Conservation (phyloP, 1,140 invertebrate genomes). For the Dreissena rostriformis region DNA sequence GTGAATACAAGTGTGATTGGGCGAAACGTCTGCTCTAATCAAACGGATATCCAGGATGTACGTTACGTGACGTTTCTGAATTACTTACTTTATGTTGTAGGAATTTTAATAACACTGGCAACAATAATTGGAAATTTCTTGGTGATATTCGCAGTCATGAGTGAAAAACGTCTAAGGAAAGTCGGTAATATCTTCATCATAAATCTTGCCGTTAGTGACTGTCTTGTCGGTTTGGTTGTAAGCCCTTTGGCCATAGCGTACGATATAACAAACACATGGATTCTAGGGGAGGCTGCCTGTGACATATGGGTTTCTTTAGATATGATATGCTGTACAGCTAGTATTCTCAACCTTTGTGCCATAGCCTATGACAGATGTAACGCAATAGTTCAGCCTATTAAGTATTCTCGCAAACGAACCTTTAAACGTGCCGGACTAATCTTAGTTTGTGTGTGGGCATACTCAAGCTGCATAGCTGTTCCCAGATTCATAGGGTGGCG, state of each 20-base stretch:
- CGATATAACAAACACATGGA: constrained; percentile 75
- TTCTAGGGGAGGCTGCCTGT: constrained; percentile 79
- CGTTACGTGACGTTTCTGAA: constrained; percentile 2
- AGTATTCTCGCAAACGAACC: constrained; percentile 91
- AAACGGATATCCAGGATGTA: not conserved
- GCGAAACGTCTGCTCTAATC: not conserved
- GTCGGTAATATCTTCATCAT: constrained; percentile 98
- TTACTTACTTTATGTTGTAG: constrained; percentile 28
- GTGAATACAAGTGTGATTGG: not conserved
- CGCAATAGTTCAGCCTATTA: constrained; percentile 82
- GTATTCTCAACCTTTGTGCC: constrained; percentile 83
- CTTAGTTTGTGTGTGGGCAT: constrained; percentile 95
- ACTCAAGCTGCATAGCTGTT: constrained; percentile 94
- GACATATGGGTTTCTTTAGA: constrained; percentile 82
- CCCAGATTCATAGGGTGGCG: constrained; percentile 96
- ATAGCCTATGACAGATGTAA: constrained; percentile 83
- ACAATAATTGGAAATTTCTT: constrained; percentile 52
- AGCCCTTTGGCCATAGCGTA: constrained; percentile 68
- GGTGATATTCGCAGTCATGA: constrained; percentile 43
- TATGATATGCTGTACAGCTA: constrained; percentile 82
- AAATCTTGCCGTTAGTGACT: constrained; percentile 94
- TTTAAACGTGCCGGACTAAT: constrained; percentile 90
- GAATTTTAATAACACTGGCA: constrained; percentile 18
- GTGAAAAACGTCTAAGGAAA: constrained; percentile 85
- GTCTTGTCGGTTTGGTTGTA: constrained; percentile 88